Evolutionary conservation across 2,797 vertebrate genomes (phyloP).

Genomic region (Chanos chanos): DNA sequence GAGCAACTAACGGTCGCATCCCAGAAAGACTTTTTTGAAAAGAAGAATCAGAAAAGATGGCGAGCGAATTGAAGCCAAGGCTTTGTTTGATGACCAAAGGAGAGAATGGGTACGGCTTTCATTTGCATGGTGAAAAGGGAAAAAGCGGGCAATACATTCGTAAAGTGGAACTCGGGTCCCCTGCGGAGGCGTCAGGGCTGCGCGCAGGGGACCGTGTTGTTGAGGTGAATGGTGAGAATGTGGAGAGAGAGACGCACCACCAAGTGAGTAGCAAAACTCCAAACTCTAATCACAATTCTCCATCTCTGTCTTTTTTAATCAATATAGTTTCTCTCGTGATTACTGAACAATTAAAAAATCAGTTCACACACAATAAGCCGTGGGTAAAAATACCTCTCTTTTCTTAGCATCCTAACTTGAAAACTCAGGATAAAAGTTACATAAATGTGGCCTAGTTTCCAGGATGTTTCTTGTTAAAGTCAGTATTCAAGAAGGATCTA

Average conservation of each 20-base stretch:
- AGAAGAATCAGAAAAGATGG: slow-evolving; percentile 61
- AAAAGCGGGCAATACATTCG: slow-evolving; percentile 94
- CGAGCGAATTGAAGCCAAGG: slow-evolving; percentile 81
- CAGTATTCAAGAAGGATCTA: no score
- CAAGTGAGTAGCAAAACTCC: slow-evolving; percentile 74
- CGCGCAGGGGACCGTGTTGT: slow-evolving; percentile 87
- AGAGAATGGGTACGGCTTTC: slow-evolving; percentile 90
- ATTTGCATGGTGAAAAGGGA: slow-evolving; percentile 95
- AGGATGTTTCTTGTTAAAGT: no score
- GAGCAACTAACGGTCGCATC: no score
- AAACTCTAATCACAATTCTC: no score
- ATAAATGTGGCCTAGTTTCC: no score
- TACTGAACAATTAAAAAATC: no score
- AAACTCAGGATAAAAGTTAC: no score
- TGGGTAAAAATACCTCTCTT: no score
- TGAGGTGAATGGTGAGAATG: slow-evolving; percentile 88
- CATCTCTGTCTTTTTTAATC: not conserved
- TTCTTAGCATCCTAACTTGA: no score
- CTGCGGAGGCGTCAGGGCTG: slow-evolving; percentile 85
- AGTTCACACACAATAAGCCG: no score
- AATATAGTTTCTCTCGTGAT: no score
- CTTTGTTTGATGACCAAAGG: slow-evolving; percentile 84
- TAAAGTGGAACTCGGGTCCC: slow-evolving; percentile 87
- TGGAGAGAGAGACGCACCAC: slow-evolving; percentile 93
- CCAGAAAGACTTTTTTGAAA: slow-evolving; percentile 14